phyloP scores from a whole-genome alignment of 2,113 vertebrate genomes.

The Pyrgilauda ruficollis region DNA sequence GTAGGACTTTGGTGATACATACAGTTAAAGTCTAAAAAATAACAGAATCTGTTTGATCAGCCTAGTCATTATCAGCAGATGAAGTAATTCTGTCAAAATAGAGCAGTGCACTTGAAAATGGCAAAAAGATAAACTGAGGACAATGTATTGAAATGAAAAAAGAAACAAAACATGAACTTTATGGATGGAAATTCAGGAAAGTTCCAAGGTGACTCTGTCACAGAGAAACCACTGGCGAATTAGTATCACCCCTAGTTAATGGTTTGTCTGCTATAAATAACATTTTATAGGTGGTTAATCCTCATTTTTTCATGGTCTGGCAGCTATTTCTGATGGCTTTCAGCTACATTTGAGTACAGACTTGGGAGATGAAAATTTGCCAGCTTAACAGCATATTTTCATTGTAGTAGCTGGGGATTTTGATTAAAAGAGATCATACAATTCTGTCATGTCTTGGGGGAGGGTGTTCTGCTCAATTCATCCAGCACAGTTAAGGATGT shows the following conservation, averaged over 20 bases:
- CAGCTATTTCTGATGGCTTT: not conserved
- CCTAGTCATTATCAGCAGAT: not conserved
- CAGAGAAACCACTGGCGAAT: not conserved
- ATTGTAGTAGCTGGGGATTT: not conserved
- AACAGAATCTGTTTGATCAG: not conserved
- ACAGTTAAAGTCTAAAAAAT: not conserved
- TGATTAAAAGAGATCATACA: not conserved
- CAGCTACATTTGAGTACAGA: not conserved
- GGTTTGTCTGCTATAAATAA: not conserved
- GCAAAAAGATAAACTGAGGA: not conserved
- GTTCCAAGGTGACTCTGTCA: not conserved
- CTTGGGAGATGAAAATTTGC: not conserved
- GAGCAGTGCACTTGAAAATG: not conserved
- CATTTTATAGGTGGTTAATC: not conserved
- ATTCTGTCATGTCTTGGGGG: not conserved
- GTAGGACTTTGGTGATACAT: not conserved
- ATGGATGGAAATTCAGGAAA: not conserved
- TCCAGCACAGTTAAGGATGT: not conserved
- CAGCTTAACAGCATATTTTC: not conserved
- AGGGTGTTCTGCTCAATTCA: not conserved
- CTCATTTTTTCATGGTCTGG: not conserved
- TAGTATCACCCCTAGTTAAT: not conserved
- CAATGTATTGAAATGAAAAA: not conserved
- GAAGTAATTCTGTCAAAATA: not conserved
- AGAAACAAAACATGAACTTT: not conserved